A percentile compares a stretch with the other conserved stretches of the same genome.
Evolutionary conservation across 2,888 invertebrate species (phyloP).

Genomic region (Euzophera pinguis): DNA sequence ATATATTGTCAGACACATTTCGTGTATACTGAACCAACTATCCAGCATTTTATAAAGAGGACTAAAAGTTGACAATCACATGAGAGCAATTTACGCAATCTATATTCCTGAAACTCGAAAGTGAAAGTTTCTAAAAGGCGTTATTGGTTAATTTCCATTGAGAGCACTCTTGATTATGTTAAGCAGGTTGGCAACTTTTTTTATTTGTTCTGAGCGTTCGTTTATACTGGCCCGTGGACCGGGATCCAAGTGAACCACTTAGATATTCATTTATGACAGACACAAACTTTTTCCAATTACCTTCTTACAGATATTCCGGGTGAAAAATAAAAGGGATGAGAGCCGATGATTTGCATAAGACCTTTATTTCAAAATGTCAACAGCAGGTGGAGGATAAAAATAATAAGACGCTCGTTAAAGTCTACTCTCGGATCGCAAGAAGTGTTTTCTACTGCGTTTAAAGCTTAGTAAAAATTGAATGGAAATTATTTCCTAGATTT

Average conservation of each 20-base stretch:
- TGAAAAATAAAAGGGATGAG: constrained; percentile 13
- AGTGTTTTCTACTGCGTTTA: no score
- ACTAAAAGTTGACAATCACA: no score
- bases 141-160: constrained; percentile 10
- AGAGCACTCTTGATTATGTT: constrained; percentile 8
- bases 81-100: no score
- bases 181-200: constrained; percentile 4
- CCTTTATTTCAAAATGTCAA: constrained; percentile 17
- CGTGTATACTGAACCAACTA: no score
- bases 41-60: no score
- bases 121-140: constrained; percentile 5
- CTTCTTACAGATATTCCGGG: constrained; percentile 9
- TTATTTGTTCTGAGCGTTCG: constrained; percentile 8
- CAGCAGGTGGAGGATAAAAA: constrained; percentile 2
- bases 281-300: constrained; percentile 15
- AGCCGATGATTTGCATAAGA: constrained; percentile 14
- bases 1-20: no score
- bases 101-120: not conserved
- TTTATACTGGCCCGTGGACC: constrained; percentile 13
- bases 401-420: not conserved
- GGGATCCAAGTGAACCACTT: not conserved
- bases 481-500: no score
- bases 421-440: no score
- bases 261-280: constrained; percentile 13
- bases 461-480: no score